Evolutionary conservation across 2,113 vertebrate genomes (phyloP).

Genomic region (Odocoileus hemionus): DNA sequence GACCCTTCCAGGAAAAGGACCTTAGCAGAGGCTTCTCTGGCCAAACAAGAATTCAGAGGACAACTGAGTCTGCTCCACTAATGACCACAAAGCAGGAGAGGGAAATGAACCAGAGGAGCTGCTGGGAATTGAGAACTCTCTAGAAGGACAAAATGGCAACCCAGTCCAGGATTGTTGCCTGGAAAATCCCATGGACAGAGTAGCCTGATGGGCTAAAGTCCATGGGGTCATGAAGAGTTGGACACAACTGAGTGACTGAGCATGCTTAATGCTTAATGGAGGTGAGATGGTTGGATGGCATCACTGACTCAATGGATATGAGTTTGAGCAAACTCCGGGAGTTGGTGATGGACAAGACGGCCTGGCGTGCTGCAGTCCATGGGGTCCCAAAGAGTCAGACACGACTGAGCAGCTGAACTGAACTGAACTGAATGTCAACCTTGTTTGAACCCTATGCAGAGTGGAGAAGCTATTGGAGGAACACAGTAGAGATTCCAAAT

Average conservation of each 20-base stretch:
- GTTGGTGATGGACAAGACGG: neutral
- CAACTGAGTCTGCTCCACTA: neutral
- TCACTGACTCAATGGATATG: neutral
- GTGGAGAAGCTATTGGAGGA: neutral
- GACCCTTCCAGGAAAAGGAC: neutral
- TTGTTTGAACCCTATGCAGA: neutral
- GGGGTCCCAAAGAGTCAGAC: neutral
- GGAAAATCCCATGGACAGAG: neutral
- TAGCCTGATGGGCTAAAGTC: neutral
- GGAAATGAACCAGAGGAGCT: neutral
- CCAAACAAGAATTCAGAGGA: neutral
- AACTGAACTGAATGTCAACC: neutral
- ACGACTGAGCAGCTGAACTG: neutral
- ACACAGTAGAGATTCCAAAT: neutral
- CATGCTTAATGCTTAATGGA: neutral
- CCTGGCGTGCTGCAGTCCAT: neutral
- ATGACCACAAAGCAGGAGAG: neutral
- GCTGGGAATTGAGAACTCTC: neutral
- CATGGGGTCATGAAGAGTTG: neutral
- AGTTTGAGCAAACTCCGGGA: neutral
- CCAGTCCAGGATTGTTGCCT: neutral
- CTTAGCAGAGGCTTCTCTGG: neutral
- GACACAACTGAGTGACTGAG: neutral
- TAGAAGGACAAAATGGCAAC: neutral
- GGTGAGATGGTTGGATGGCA: neutral